A percentile compares a stretch with the other conserved stretches of the same genome.
Conservation (phyloP, 1,140 invertebrate species). For the Lerema accius region DNA sequence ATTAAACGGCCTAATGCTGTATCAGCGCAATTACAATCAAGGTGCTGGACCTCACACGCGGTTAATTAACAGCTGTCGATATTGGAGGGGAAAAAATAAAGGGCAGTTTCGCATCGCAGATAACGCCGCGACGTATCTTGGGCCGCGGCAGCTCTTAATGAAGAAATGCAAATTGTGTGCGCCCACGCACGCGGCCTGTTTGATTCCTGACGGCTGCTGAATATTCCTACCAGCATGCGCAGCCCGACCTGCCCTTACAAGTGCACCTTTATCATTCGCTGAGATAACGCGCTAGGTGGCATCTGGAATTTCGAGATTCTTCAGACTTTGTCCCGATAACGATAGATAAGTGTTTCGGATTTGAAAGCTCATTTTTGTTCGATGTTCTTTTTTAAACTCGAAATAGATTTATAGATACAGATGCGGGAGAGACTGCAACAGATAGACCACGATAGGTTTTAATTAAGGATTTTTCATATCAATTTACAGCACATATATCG, state of each 20-base stretch:
- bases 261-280: constrained; percentile 10
- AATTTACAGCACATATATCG: no score
- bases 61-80: constrained; percentile 52
- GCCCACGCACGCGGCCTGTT: constrained; percentile 40
- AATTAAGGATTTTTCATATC: no score
- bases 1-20: constrained; percentile 35
- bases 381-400: neutral
- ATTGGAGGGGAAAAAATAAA: constrained; percentile 37
- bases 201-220: constrained; percentile 28
- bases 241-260: constrained; percentile 12
- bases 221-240: constrained; percentile 21
- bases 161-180: constrained; percentile 46
- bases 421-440: neutral
- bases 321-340: neutral
- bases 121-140: constrained; percentile 14
- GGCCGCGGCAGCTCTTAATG: constrained; percentile 32
- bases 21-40: constrained; percentile 39
- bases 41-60: constrained; percentile 47
- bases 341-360: neutral
- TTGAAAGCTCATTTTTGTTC: constrained; percentile 3
- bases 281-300: constrained; percentile 28
- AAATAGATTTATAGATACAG: neutral
- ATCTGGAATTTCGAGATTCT: constrained; percentile 27
- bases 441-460: no score
- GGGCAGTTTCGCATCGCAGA: constrained; percentile 17